These are phyloP conservation scores for Melipona beecheii DNA, from an alignment of 2,888 invertebrate genomes.

Conservation along the genomic window DNA sequence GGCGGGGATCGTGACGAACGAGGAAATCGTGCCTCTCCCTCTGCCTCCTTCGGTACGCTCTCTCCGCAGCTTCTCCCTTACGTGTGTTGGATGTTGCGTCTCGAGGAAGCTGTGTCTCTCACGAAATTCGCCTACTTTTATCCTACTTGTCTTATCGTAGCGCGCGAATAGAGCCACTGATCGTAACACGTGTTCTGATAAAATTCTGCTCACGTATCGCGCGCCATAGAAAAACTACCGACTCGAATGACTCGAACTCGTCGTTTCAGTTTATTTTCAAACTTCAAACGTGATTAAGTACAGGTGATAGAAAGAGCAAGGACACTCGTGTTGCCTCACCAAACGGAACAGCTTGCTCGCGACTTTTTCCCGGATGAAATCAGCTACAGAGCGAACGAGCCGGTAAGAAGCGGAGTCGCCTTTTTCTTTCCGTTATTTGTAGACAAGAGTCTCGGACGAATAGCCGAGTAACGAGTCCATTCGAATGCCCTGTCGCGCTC, in stretches of 20 bases:
- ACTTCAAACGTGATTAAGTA: no score
- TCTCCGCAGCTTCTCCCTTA: no score
- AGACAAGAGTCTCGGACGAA: not conserved
- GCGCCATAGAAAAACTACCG: no score
- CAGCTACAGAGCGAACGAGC: not conserved
- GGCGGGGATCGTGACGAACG: constrained; percentile 80
- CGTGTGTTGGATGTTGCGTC: not conserved
- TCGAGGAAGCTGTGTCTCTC: not conserved
- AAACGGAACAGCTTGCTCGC: not conserved
- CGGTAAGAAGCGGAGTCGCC: not conserved
- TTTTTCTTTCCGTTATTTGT: constrained; percentile 8
- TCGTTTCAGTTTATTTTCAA: no score
- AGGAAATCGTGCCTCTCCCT: constrained; percentile 53
- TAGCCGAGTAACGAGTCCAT: constrained; percentile 40
- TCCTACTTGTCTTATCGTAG: not conserved
- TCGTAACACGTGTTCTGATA: no score
- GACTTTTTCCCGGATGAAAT: not conserved
- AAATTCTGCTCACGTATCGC: no score
- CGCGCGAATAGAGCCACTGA: no score
- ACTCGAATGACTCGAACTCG: no score
- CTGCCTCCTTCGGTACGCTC: not conserved
- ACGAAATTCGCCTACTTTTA: not conserved
- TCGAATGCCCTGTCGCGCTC: constrained; percentile 30
- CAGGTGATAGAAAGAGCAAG: no score
- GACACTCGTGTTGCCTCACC: no score